Evolutionary conservation across 2,888 invertebrate genomes (phyloP), one percentile per base, ranked within the genome.

Genomic region (Chloroclysta siterata): DNA sequence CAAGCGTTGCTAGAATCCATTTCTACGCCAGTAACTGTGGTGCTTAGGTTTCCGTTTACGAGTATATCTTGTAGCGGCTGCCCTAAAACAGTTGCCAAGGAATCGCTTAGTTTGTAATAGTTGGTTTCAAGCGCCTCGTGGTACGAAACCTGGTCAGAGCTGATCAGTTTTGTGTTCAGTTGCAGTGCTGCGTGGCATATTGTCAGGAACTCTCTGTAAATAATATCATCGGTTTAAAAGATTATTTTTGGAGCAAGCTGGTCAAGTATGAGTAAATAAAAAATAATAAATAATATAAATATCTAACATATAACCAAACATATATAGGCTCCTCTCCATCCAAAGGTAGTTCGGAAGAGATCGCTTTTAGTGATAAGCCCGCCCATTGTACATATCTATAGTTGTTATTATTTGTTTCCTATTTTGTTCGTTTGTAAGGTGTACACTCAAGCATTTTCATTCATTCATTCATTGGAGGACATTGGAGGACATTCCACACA

Each of bases 121-220:
- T 98, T 98, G 48, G 96, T 94, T 74, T 97, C 95, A 41, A 99
- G 89, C 6, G 97, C 97, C 81, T 97, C 97, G 80, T 99, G 99
- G 83, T 99, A 99, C 73, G 98, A 97, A 55, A 96, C 95, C 85
- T 99, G 99, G 87, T 99, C 99, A 3, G 95, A 94, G 67, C 95
- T 95, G 76, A 99, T 97, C 70, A 99, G 94, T 75, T 96, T 96
- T 47, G 96, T 96, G 89, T 99, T 99, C 58, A 98, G 94, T 80
- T 97, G 97, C 46, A 99, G 89, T 0, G 98, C 99, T 5, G 97
- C 96, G 78, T 97, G 97, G 86, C 98, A 98, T 50, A 98, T 96
- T 68, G 96, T 96, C 72, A 98, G 95, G 90, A 99, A 98, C 80
- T 98, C 97, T 82, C 98, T 98, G 93, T 10, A 91, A 93, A 68